Percentiles rank a stretch among this genome's conserved stretches.
phyloP scores from a whole-genome alignment of 2,888 invertebrate genomes.

The Eumacrocentrus americanus region DNA sequence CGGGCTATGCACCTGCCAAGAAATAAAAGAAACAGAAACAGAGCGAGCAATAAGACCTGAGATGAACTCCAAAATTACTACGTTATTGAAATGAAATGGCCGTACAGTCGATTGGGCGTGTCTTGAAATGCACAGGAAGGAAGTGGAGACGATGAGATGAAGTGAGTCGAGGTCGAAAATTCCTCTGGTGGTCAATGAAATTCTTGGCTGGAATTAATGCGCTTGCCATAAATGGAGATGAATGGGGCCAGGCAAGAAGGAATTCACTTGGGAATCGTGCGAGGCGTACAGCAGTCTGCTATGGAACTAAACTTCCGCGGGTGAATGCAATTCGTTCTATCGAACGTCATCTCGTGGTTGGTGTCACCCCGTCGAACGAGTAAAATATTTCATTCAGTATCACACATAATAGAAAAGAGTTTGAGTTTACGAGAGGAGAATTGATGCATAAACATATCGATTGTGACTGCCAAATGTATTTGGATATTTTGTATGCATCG shows the following conservation, averaged over 20 bases:
- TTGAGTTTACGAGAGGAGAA: constrained; percentile 1
- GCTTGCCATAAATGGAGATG: constrained; percentile 18
- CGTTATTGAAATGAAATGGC: background rate
- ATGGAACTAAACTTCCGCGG: constrained; percentile 1
- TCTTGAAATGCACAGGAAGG: background rate
- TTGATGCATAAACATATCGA: constrained; percentile 6
- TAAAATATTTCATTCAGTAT: constrained; percentile 19
- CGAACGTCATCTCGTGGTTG: background rate
- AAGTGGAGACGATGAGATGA: background rate
- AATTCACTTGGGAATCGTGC: constrained; percentile 19
- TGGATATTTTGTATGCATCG: background rate
- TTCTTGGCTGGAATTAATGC: constrained; percentile 20
- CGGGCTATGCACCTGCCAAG: constrained; percentile 52
- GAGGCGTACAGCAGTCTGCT: background rate
- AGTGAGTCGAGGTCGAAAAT: constrained; percentile 8
- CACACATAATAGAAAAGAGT: constrained; percentile 3
- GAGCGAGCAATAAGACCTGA: background rate
- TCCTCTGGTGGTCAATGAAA: constrained; percentile 18
- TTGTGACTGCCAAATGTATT: background rate
- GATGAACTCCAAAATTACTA: background rate
- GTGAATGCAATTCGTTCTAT: constrained; percentile 19
- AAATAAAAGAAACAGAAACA: constrained; percentile 6
- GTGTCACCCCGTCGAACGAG: background rate
- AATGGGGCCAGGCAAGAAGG: constrained; percentile 6
- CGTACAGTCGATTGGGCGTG: background rate